A percentile compares a stretch with the other conserved stretches of the same genome.
Conservation (phyloP, 2,797 vertebrate genomes). For the Neopelma chrysocephalum region DNA sequence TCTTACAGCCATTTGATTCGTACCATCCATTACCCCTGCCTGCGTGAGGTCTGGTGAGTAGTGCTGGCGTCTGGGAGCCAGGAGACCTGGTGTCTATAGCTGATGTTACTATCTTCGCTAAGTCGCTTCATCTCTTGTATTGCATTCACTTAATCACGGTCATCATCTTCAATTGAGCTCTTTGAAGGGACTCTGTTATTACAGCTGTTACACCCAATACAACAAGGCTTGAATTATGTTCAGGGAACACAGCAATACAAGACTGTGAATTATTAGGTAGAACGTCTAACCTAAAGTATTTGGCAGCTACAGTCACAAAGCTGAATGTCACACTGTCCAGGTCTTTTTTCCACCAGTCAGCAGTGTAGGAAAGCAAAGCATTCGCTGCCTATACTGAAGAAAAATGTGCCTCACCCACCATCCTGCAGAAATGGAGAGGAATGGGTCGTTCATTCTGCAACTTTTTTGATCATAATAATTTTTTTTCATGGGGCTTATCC, state of each 20-base stretch:
- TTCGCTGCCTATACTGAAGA: background rate
- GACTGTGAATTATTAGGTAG: constrained; percentile 23
- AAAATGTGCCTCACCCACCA: background rate
- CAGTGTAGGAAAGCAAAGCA: background rate
- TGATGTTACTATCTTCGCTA: background rate
- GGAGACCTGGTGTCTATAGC: background rate
- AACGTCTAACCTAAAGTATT: background rate
- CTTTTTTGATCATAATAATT: background rate
- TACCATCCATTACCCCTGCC: background rate
- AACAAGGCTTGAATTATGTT: constrained; percentile 36
- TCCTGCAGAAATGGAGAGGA: background rate
- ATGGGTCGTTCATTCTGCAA: background rate
- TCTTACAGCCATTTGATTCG: constrained; percentile 16
- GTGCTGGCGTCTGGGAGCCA: background rate
- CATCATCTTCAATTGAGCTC: constrained; percentile 51
- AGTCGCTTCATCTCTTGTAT: background rate
- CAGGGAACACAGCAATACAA: background rate
- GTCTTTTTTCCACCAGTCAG: background rate
- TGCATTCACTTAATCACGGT: constrained; percentile 6
- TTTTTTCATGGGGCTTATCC: background rate
- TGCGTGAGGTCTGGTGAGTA: background rate
- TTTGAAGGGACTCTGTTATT: constrained; percentile 43
- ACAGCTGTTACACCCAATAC: constrained; percentile 29
- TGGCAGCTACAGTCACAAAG: background rate
- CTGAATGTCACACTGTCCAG: background rate